Base-by-base conservation (phyloP, 2,797 vertebrate species). In the Cephalopachus bancanus region DNA sequence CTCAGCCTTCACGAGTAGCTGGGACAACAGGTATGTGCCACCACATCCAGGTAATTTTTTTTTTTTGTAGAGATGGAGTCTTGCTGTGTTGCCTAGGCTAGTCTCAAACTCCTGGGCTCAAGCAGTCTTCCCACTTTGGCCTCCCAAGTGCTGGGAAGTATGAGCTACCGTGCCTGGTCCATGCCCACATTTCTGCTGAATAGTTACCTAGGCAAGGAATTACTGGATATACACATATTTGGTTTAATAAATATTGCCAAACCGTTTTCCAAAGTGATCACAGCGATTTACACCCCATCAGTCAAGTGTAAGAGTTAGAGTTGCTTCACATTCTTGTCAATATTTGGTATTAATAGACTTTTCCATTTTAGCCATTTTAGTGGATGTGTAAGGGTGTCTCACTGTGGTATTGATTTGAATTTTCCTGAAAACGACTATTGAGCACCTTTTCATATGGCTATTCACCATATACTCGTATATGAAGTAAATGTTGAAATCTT, bases 371-470 rank as follows among this genome's bases (percentile, higher is more conserved):
- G 72, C 78, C 75, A n/a, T 91, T 94, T 69, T 83, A 15, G 10
- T 93, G n/a, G 44, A 19, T 80, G 4, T 53, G 16, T 60, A 60
- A 72, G 22, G 26, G 10, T 51, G 69, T 94, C 71, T 69, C 71
- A 17, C 49, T 92, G 75, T 69, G 81, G 64, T 92, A 94, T 94
- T 91, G 71, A 81, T 89, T 65, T 91, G n/a, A 94, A 60, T 74
- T 93, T 81, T 60, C 60, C 62, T 83, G 33, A 55, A 75, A 55
- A 75, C 72, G 75, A 67, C 84, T 72, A 69, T 19, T 83, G 24
- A 92, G 30, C 11, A 64, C 51, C 65, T 95, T 92, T 83, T 91
- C 55, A 28, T 80, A 37, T 78, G 16, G 72, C 62, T 95, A 55
- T 79, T 79, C 49, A 10, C 19, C 65, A 37, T 79, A 74, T 16